Percentiles rank a stretch among this genome's conserved stretches.
These are phyloP conservation scores for Mimas tiliae DNA, from an alignment of 2,888 invertebrate species.

Conservation along the genomic window DNA sequence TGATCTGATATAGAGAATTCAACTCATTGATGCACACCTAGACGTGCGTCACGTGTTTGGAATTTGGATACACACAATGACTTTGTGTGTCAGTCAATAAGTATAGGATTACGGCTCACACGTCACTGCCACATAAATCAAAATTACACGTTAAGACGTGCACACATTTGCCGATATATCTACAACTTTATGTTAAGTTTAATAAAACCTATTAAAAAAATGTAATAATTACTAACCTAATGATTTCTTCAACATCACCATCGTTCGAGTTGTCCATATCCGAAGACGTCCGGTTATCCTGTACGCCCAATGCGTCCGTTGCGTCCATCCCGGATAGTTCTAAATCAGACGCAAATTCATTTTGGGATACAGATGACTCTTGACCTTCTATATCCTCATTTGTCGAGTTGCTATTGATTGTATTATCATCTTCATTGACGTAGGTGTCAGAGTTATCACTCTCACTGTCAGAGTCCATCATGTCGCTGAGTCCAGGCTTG, in stretches of 20 bases:
- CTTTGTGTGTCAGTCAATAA: no score
- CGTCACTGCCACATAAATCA: no score
- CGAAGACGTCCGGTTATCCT: constrained; percentile 72
- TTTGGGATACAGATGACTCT: constrained; percentile 77
- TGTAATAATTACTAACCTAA: constrained; percentile 64
- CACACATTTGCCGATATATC: no score
- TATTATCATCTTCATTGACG: constrained; percentile 76
- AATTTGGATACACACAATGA: no score
- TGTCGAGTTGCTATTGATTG: constrained; percentile 75
- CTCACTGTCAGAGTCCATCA: constrained; percentile 86
- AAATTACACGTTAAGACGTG: no score
- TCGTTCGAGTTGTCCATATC: constrained; percentile 86
- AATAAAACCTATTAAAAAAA: no score
- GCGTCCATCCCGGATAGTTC: constrained; percentile 87
- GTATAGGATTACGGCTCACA: no score
- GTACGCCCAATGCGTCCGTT: constrained; percentile 80
- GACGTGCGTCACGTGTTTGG: no score
- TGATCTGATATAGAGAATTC: no score
- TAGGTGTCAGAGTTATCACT: constrained; percentile 75
- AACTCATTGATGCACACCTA: no score
- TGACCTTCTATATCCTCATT: constrained; percentile 73
- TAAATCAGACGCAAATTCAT: constrained; percentile 86
- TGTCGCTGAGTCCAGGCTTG: constrained; percentile 84
- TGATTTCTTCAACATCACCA: constrained; percentile 86
- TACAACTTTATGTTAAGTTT: no score